Base-by-base conservation (phyloP, 2,888 invertebrate species). In the Drosophila mimetica region DNA sequence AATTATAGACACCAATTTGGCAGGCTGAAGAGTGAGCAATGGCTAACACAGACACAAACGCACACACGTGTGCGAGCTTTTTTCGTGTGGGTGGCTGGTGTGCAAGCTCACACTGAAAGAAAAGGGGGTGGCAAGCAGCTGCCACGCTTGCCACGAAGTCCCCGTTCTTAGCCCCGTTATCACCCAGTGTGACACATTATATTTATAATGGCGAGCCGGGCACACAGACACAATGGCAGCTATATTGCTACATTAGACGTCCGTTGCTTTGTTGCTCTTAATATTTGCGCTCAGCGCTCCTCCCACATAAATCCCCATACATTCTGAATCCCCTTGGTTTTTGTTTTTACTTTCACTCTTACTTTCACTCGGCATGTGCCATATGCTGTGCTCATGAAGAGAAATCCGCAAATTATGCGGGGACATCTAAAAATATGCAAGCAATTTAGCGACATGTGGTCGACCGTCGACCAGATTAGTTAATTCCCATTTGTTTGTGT, bases 181-280 rank as follows among this genome's bases (percentile, higher is more conserved):
- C 85, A 76, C 89, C 65, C 79, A 70, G 76, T 77, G 85, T 75
- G 86, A 87, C 89, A 86, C 76, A 87, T 87, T 81, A 86, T 87
- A 87, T 85, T 81, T 86, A 79, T 88, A 84, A 88, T 67, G 79
- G 75, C 85, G 67, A 67, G 52, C 46, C 41, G 30, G 16, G 64
- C 46, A 44, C 54, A 44, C 30, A 73, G 77, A 65, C 53, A 76
- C 60, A 77, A 50, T 70, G 75, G 54, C 74, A 66, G 73, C 75
- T 72, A 77, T 61, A 85, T 64, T 64, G 79, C 69, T 52, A 67
- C 65, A 70, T 72, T 64, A 71, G 74, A 64, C 16, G 28, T 30
- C 51, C 47, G 1, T 22, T 57, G 70, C 60, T 47, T 66, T 71
- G 67, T 44, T 48, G 58, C 54, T 71, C 55, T 55, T 77, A 71